phyloP scores from a whole-genome alignment of 2,797 vertebrate species.

The Urosaurus nigricauda region DNA sequence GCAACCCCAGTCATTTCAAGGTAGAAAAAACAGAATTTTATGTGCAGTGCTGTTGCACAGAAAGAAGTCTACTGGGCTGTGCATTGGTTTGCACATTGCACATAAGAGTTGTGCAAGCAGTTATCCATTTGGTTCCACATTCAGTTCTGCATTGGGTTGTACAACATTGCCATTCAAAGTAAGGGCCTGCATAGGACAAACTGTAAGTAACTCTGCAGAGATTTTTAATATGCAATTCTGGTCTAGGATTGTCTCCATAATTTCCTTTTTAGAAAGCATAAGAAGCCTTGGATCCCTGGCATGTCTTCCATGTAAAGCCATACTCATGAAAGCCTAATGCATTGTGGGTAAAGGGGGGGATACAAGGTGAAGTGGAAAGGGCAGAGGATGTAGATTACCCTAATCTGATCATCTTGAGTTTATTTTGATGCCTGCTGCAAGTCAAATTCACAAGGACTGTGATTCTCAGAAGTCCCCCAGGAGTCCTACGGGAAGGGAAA shows the following conservation, averaged over 20 bases:
- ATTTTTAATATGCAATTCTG: no score
- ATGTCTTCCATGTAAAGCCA: conserved; percentile 22
- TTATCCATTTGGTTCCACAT: no score
- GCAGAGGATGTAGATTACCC: conserved; percentile 27
- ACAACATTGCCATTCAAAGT: no score
- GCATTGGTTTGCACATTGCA: no score
- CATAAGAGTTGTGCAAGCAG: no score
- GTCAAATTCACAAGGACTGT: conserved; percentile 34
- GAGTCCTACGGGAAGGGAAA: conserved; percentile 48
- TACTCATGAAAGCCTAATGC: not conserved
- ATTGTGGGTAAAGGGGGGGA: not conserved
- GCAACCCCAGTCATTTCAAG: no score
- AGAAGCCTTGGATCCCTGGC: not conserved
- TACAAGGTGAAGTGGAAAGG: conserved; percentile 33
- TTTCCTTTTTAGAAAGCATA: not conserved
- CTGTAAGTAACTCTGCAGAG: no score
- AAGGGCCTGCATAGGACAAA: no score
- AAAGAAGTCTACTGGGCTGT: no score
- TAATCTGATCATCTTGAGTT: conserved; percentile 45
- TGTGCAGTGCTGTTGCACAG: no score
- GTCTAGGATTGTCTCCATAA: not conserved
- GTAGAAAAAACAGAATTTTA: no score
- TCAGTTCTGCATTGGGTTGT: no score
- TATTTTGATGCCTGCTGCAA: conserved; percentile 43
- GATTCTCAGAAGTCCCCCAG: conserved; percentile 12